These are phyloP conservation scores for Silurus asotus DNA, from an alignment of 2,113 vertebrate genomes.

Conservation along the genomic window DNA sequence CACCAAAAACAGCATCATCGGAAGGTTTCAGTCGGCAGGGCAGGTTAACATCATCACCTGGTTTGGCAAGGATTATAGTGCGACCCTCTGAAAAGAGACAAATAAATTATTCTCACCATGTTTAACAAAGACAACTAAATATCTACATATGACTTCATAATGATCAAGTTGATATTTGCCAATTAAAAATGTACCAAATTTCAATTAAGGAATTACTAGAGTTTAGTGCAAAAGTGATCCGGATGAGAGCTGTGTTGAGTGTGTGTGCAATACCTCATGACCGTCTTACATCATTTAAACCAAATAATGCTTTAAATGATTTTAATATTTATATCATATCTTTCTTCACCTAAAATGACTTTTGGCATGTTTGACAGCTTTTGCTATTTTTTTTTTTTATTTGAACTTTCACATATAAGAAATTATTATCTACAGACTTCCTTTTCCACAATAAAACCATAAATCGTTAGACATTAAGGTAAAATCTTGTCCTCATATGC, in stretches of 20 bases:
- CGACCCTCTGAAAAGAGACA: slow-evolving; percentile 66
- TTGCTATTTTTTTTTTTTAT: not conserved
- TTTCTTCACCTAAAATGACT: not conserved
- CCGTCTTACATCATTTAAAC: not conserved
- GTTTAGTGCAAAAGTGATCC: not conserved
- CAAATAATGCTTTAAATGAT: not conserved
- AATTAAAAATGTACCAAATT: not conserved
- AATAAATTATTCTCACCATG: not conserved
- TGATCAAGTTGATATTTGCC: not conserved
- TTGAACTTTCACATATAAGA: not conserved
- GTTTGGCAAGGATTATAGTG: slow-evolving; percentile 68
- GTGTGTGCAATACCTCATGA: not conserved
- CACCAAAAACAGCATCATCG: slow-evolving; percentile 63
- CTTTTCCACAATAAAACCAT: slow-evolving; percentile 34
- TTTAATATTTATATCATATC: not conserved
- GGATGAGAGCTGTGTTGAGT: not conserved
- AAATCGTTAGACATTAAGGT: slow-evolving; percentile 17
- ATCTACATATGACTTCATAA: not conserved
- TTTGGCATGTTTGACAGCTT: not conserved
- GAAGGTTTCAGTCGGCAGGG: slow-evolving; percentile 79
- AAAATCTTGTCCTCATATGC: slow-evolving; percentile 53
- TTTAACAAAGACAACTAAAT: not conserved
- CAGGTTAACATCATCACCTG: slow-evolving; percentile 84
- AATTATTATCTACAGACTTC: not conserved
- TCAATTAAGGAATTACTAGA: slow-evolving; percentile 7